These are phyloP conservation scores for Molorchus minor DNA, from an alignment of 2,888 invertebrate species.

Conservation along the genomic window DNA sequence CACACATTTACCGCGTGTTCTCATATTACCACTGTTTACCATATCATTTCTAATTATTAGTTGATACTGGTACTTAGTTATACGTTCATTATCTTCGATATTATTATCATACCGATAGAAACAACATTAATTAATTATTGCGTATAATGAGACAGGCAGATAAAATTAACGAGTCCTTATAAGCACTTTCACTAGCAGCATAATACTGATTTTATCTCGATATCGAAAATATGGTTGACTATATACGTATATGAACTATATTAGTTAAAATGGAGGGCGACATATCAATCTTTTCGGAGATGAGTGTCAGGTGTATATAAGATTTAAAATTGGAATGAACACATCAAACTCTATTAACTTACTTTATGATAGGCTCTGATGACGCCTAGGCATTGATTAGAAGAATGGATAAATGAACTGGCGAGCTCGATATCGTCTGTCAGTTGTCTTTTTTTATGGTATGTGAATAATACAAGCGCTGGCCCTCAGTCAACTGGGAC, in stretches of 20 bases:
- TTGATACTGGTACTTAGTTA: background rate
- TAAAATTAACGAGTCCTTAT: background rate
- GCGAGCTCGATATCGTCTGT: no score
- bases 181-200: background rate
- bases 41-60: background rate
- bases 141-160: background rate
- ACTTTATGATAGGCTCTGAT: no score
- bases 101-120: background rate
- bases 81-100: background rate
- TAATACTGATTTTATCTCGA: background rate
- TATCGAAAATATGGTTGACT: background rate
- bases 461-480: no score
- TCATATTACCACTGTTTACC: background rate
- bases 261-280: background rate
- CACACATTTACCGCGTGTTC: background rate
- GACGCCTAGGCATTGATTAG: no score
- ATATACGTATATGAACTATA: background rate
- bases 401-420: no score
- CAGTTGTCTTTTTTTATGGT: no score
- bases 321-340: no score
- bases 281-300: background rate
- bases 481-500: no score
- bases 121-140: background rate
- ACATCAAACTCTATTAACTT: no score
- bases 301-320: no score